Conservation (phyloP, 1,140 invertebrate genomes). For the Drosophila navojoa region DNA sequence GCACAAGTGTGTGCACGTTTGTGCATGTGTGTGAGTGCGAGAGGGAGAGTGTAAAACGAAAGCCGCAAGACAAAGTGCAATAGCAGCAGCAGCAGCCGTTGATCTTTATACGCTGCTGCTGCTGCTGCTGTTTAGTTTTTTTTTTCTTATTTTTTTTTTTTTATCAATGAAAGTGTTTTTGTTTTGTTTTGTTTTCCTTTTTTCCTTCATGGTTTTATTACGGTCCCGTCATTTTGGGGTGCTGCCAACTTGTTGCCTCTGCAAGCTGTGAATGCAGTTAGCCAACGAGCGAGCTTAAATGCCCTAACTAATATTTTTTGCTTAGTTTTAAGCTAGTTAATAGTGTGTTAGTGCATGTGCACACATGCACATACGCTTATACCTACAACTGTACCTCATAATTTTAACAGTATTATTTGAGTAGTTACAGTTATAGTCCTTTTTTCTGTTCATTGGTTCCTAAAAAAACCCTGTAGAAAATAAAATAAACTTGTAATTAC, state of each 20-base stretch:
- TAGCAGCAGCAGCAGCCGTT: conserved; percentile 33
- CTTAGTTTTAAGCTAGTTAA: neutral
- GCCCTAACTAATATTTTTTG: neutral
- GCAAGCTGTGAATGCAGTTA: conserved; percentile 2
- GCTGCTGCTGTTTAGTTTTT: neutral
- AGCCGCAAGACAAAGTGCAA: conserved; percentile 47
- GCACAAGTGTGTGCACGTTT: neutral
- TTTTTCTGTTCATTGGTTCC: no score
- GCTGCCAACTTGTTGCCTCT: conserved; percentile 40
- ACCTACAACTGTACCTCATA: neutral
- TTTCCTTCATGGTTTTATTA: neutral
- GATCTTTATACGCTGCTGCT: conserved; percentile 23
- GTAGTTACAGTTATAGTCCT: no score
- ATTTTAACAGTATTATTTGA: no score
- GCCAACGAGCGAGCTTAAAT: neutral
- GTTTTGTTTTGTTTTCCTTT: conserved; percentile 2
- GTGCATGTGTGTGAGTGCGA: conserved; percentile 3
- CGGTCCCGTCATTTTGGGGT: conserved; percentile 2
- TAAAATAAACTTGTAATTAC: no score
- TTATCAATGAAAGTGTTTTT: conserved; percentile 52
- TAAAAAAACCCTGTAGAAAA: neutral
- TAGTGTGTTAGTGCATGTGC: no score
- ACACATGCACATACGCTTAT: neutral
- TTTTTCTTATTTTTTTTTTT: neutral
- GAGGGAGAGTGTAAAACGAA: conserved; percentile 33